A percentile compares a stretch with the other conserved stretches of the same genome.
These are phyloP conservation scores for Apamea crenata DNA, from an alignment of 2,888 invertebrate genomes.

Conservation along the genomic window DNA sequence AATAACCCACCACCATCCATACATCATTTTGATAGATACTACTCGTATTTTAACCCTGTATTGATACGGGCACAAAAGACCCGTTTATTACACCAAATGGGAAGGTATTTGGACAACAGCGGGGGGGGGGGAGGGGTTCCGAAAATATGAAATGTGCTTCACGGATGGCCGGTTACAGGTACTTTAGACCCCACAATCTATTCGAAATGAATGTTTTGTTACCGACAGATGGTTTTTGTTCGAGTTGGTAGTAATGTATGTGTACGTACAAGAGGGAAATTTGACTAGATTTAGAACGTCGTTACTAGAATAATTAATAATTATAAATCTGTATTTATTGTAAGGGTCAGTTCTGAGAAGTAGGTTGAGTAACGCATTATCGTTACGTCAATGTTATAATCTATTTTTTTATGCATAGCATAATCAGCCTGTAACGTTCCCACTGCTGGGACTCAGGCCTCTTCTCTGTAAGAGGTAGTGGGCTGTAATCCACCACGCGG, in stretches of 20 bases:
- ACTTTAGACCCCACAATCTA: slow-evolving; percentile 39
- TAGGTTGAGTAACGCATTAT: not conserved
- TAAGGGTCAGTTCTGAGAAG: not conserved
- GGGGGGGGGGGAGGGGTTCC: slow-evolving; percentile 56
- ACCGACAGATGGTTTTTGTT: slow-evolving; percentile 36
- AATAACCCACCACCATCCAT: slow-evolving; percentile 37
- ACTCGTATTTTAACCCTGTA: slow-evolving; percentile 66
- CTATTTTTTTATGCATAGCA: too few relatives aligned
- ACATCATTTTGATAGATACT: slow-evolving; percentile 64
- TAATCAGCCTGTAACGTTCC: too few relatives aligned
- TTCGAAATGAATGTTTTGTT: slow-evolving; percentile 54
- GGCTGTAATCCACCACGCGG: too few relatives aligned
- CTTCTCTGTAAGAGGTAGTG: too few relatives aligned
- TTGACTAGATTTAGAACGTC: slow-evolving; percentile 11
- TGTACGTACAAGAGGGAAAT: not conserved
- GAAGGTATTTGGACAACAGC: slow-evolving; percentile 64
- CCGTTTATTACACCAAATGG: slow-evolving; percentile 67
- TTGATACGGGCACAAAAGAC: slow-evolving; percentile 67
- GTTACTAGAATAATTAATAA: not conserved
- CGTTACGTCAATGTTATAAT: not conserved
- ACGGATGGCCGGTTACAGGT: slow-evolving; percentile 34
- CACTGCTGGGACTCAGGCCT: too few relatives aligned
- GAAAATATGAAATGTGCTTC: slow-evolving; percentile 63
- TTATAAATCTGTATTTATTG: not conserved
- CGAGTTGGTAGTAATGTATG: not conserved